Evolutionary conservation across 2,888 invertebrate genomes (phyloP).

Genomic region (Sphaerophoria taeniata): DNA sequence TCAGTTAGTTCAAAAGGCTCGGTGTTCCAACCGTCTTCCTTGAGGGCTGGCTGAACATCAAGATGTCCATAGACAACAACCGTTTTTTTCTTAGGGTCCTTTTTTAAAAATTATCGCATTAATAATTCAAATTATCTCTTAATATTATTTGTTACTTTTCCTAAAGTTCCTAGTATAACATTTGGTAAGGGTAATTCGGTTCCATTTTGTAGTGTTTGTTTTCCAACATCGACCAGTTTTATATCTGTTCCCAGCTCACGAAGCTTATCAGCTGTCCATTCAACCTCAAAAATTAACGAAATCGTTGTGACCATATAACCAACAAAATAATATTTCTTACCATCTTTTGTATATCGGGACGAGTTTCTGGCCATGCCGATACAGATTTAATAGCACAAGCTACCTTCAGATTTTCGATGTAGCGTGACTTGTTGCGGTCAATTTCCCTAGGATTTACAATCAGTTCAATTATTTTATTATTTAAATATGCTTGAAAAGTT

Average conservation of each 20-base stretch:
- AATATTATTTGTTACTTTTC: slow-evolving; percentile 83
- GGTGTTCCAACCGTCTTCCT: slow-evolving; percentile 97
- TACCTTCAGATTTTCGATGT: slow-evolving; percentile 90
- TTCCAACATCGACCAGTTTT: slow-evolving; percentile 90
- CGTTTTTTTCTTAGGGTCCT: slow-evolving; percentile 93
- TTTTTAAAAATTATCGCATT: neutral
- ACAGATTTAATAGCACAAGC: slow-evolving; percentile 97
- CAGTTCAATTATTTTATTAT: neutral
- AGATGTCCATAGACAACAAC: slow-evolving; percentile 98
- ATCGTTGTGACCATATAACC: neutral
- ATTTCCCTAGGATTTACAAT: slow-evolving; percentile 83
- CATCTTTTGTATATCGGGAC: slow-evolving; percentile 93
- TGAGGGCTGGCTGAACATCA: slow-evolving; percentile 98
- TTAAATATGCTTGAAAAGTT: neutral
- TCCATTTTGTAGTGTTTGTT: slow-evolving; percentile 89
- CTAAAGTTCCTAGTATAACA: slow-evolving; percentile 91
- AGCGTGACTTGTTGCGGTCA: slow-evolving; percentile 89
- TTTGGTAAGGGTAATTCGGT: slow-evolving; percentile 91
- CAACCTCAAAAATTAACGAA: slow-evolving; percentile 79
- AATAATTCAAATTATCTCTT: neutral
- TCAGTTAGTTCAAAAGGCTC: slow-evolving; percentile 97
- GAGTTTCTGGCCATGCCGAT: slow-evolving; percentile 93
- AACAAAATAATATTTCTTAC: slow-evolving; percentile 42
- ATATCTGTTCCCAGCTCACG: slow-evolving; percentile 88
- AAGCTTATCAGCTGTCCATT: slow-evolving; percentile 90